These are phyloP conservation scores for Plemyria rubiginata DNA, from an alignment of 2,888 invertebrate genomes.

Conservation along the genomic window DNA sequence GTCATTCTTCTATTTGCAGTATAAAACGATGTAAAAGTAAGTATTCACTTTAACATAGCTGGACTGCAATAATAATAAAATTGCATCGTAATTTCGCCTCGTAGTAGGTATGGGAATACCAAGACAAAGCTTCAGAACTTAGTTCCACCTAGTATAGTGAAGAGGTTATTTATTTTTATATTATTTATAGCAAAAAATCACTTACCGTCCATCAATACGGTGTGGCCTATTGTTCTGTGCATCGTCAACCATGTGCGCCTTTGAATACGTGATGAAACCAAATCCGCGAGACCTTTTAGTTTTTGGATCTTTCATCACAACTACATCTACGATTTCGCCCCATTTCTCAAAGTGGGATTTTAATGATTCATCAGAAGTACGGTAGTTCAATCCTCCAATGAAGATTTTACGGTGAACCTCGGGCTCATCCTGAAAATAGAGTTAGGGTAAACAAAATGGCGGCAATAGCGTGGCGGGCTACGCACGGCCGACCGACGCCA, in stretches of 20 bases:
- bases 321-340: slow-evolving; percentile 98
- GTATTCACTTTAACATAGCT: slow-evolving; percentile 69
- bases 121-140: too few relatives aligned
- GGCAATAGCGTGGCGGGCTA: slow-evolving; percentile 51
- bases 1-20: slow-evolving; percentile 71
- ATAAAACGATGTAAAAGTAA: slow-evolving; percentile 76
- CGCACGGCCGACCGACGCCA: slow-evolving; percentile 11
- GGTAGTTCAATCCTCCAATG: slow-evolving; percentile 97
- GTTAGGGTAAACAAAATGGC: slow-evolving; percentile 78
- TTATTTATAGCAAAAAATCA: slow-evolving; percentile 24
- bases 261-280: slow-evolving; percentile 98
- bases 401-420: slow-evolving; percentile 96
- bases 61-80: slow-evolving; percentile 64
- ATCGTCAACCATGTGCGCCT: slow-evolving; percentile 98
- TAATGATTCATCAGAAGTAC: slow-evolving; percentile 96
- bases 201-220: slow-evolving; percentile 93
- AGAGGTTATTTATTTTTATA: too few relatives aligned
- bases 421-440: slow-evolving; percentile 87
- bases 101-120: too few relatives aligned
- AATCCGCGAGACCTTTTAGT: slow-evolving; percentile 98
- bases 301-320: slow-evolving; percentile 98
- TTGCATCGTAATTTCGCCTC: background rate
- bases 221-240: slow-evolving; percentile 96
- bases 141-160: too few relatives aligned
- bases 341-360: slow-evolving; percentile 98